Evolutionary conservation across 1,140 invertebrate species (phyloP), one percentile per base, ranked within the genome.

Genomic region (Galleria mellonella): DNA sequence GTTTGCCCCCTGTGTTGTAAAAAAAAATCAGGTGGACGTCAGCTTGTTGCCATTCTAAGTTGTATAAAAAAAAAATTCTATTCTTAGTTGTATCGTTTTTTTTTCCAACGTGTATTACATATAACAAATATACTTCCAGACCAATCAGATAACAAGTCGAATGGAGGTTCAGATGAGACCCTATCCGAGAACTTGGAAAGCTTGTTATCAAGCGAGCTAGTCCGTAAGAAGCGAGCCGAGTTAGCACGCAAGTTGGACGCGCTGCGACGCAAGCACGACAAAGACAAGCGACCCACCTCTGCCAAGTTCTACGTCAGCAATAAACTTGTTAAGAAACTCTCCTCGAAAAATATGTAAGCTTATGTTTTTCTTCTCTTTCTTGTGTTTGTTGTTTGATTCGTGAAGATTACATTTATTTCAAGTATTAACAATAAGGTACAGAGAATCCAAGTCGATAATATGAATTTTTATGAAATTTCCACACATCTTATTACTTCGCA

Each of bases 241-340:
- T 74, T 97, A 11, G 94, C 97, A 29, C 95, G 96, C 66, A 97
- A 97, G 71, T 74, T 98, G 32, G 94, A 97, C 51, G 88, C 89
- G 30, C 66, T 98, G 33, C 87, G 90, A 33, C 94, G 96, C 68
- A 97, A 97, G 66, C 92, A 95, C 62, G 95, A 97, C 47, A 97
- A 96, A 85, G 91, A 93, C 54, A 91, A 90, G 63, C 87, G 83
- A n/a, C 79, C 86, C 0, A 90, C 90, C 67, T 88, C 89, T 39
- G 90, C 90, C 1, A 94, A 94, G 71, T 93, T 94, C 57, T 91
- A 90, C 47, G 90, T 92, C 52, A 90, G 90, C 58, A 91, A 92
- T 55, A 92, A 91, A 79, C 79, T 96, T 45, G 91, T 94, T 4
- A 95, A 94, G 74, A 88, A 92, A 45, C 77, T 95, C 15, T 95